Percentiles rank a stretch among this genome's conserved stretches.
phyloP scores from a whole-genome alignment of 92 coral and sea anemone genomes.

The Hydrozoanthus gracilis region DNA sequence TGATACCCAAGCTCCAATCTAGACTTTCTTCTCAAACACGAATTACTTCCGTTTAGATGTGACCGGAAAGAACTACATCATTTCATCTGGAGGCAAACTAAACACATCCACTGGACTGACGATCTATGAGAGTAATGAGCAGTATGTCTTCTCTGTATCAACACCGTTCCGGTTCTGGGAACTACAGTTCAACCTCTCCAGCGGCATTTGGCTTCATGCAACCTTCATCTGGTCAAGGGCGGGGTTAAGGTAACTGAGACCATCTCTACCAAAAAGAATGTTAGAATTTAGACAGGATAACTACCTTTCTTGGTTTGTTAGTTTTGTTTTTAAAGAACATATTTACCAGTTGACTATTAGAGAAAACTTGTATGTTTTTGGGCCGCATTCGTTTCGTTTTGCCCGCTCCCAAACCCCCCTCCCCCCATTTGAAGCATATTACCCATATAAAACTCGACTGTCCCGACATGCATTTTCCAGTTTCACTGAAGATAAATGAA shows the following conservation, averaged over 20 bases:
- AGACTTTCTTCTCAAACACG: not conserved
- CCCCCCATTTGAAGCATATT: too few species aligned
- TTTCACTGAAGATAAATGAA: too few species aligned
- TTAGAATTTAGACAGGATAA: not conserved
- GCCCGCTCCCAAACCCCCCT: too few species aligned
- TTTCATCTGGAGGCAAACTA: constrained; percentile 24
- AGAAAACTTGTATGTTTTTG: too few species aligned
- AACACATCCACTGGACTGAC: constrained; percentile 7
- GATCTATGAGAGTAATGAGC: not conserved
- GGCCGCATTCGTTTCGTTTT: too few species aligned
- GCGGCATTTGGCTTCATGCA: constrained; percentile 6
- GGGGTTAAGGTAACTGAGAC: not conserved
- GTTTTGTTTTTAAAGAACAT: too few species aligned
- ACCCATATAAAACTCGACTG: too few species aligned
- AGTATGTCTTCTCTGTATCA: not conserved
- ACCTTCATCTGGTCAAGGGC: constrained; percentile 8
- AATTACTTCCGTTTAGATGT: not conserved
- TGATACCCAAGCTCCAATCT: too few species aligned
- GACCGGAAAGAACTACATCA: constrained; percentile 9
- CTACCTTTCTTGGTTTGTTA: too few species aligned
- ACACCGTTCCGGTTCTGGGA: not conserved
- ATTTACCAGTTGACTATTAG: too few species aligned
- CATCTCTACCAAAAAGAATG: too few species aligned
- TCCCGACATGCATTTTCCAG: too few species aligned
- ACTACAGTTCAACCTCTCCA: not conserved